phyloP scores from a whole-genome alignment of 2,888 invertebrate species.

The Catocala sponsa region DNA sequence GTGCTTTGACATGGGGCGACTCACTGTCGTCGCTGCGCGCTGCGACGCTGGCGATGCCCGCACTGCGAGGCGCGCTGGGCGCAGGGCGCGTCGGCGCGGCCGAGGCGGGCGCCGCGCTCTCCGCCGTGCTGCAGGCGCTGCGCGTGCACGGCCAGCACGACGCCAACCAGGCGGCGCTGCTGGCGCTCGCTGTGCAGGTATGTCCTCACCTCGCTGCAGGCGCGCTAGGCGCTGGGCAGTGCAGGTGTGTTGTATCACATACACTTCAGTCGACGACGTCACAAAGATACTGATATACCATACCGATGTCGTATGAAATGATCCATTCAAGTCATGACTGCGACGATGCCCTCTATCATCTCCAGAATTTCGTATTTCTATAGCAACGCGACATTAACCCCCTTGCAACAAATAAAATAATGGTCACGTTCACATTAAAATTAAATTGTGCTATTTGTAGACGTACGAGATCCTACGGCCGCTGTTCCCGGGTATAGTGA shows the following conservation, averaged over 20 bases:
- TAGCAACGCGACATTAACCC: too few relatives aligned
- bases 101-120: conserved; percentile 90
- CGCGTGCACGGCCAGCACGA: conserved; percentile 97
- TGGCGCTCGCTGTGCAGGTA: conserved; percentile 94
- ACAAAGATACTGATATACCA: too few relatives aligned
- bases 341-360: too few relatives aligned
- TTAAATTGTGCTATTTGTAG: conserved; percentile 48
- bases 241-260: too few relatives aligned
- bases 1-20: conserved; percentile 93
- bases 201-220: too few relatives aligned
- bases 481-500: conserved; percentile 91
- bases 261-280: too few relatives aligned
- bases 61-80: conserved; percentile 79
- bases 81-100: conserved; percentile 80
- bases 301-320: too few relatives aligned
- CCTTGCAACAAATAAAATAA: too few relatives aligned
- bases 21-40: conserved; percentile 94
- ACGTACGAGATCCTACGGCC: conserved; percentile 94
- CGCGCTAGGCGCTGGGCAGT: not conserved
- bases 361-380: too few relatives aligned
- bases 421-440: too few relatives aligned
- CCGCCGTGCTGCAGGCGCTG: conserved; percentile 93
- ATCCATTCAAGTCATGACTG: too few relatives aligned
- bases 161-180: conserved; percentile 93
- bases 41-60: conserved; percentile 89